A percentile compares a stretch with the other conserved stretches of the same genome.
Conservation (phyloP, 2,797 vertebrate genomes). For the Microctenopoma lineatum region DNA sequence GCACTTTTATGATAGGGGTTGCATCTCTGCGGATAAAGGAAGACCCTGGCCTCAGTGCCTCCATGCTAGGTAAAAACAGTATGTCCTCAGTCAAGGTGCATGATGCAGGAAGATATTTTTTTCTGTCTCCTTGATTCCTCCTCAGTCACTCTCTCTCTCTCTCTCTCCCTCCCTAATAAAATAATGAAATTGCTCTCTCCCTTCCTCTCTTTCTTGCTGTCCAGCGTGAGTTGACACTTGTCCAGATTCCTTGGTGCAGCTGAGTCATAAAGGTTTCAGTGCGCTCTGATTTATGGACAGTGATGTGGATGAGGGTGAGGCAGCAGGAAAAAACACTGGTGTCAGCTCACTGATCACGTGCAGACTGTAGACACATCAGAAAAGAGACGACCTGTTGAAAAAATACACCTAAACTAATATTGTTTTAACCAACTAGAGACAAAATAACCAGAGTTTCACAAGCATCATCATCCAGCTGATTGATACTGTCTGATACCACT, state of each 20-base stretch:
- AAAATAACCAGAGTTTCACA: conserved; percentile 15
- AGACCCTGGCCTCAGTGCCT: conserved; percentile 41
- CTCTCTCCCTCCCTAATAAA: conserved; percentile 49
- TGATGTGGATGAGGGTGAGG: conserved; percentile 66
- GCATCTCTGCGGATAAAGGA: conserved; percentile 49
- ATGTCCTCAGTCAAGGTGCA: conserved; percentile 73
- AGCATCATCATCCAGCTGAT: neutral
- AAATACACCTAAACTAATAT: conserved; percentile 13
- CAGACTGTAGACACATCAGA: conserved; percentile 31
- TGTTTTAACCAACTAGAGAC: conserved; percentile 12
- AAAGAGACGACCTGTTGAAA: conserved; percentile 49
- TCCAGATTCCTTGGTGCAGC: conserved; percentile 76
- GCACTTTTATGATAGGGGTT: conserved; percentile 39
- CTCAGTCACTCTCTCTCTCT: conserved; percentile 16
- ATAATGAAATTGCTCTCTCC: conserved; percentile 64
- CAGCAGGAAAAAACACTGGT: conserved; percentile 64
- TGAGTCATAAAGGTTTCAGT: conserved; percentile 79
- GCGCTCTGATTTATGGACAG: conserved; percentile 75
- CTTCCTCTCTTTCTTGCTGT: conserved; percentile 39
- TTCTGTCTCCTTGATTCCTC: neutral
- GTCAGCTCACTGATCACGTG: conserved; percentile 76
- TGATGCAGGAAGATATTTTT: conserved; percentile 50
- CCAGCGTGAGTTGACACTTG: conserved; percentile 68
- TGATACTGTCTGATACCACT: conserved; percentile 15
- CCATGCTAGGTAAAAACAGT: conserved; percentile 51